Conservation (phyloP, 2,888 invertebrate species). For the Mimachlamys varia region DNA sequence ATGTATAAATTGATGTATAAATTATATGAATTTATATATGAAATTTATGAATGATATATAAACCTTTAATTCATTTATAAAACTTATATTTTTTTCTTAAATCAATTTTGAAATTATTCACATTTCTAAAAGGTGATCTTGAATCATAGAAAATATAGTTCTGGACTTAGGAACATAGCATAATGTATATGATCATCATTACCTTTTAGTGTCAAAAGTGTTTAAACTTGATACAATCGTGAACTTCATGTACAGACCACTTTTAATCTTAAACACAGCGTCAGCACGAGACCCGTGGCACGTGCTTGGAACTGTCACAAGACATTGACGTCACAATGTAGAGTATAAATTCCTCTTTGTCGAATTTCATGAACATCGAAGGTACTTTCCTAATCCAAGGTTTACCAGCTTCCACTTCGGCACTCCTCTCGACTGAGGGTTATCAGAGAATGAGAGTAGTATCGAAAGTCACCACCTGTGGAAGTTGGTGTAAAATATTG, state of each 20-base stretch:
- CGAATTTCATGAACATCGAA: not conserved
- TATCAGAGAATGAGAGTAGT: not conserved
- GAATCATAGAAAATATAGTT: too few species aligned
- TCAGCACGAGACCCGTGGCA: not conserved
- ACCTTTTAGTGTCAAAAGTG: not conserved
- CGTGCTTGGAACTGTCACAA: not conserved
- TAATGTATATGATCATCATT: too few species aligned
- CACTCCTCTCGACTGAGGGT: not conserved
- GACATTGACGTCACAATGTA: not conserved
- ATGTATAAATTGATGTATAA: too few species aligned
- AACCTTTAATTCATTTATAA: too few species aligned
- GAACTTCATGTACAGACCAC: not conserved
- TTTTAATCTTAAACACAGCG: too few species aligned
- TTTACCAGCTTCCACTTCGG: not conserved
- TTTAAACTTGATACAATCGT: not conserved
- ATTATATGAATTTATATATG: too few species aligned
- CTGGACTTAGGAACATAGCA: too few species aligned
- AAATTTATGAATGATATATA: too few species aligned
- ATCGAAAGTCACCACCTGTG: not conserved
- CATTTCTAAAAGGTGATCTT: too few species aligned
- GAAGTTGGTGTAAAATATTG: not conserved
- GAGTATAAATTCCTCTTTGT: slow-evolving; percentile 17
- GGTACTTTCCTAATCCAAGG: not conserved
- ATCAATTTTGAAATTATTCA: too few species aligned
- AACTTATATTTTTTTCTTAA: too few species aligned